These are phyloP conservation scores for Microctonus hyperodae DNA, from an alignment of 2,888 invertebrate species.

Conservation along the genomic window DNA sequence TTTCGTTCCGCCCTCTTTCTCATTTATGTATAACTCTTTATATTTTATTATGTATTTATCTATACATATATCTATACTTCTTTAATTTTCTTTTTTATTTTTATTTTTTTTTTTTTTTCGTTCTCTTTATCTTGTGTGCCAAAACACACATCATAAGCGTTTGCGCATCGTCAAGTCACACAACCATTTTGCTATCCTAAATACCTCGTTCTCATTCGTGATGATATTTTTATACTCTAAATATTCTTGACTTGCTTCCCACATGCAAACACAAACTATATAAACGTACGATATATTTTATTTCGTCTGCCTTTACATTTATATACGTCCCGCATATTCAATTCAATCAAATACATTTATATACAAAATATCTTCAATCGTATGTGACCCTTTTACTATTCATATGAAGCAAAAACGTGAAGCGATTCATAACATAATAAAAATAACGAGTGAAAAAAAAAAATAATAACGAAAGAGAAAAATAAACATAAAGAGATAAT, in stretches of 20 bases:
- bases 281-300: slow-evolving; percentile 4
- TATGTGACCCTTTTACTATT: not conserved
- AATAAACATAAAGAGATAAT: no score
- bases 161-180: slow-evolving; percentile 8
- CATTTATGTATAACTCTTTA: not conserved
- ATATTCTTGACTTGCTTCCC: not conserved
- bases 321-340: slow-evolving; percentile 13
- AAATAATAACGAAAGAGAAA: no score
- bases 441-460: not conserved
- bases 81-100: not conserved
- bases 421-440: no score
- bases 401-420: not conserved
- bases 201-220: slow-evolving; percentile 20
- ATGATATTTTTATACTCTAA: slow-evolving; percentile 28
- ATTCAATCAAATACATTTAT: slow-evolving; percentile 2
- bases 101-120: not conserved
- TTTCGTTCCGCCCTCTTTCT: not conserved
- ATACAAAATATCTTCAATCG: not conserved
- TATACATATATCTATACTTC: not conserved
- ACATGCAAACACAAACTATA: no score
- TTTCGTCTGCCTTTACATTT: slow-evolving; percentile 4
- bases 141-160: slow-evolving; percentile 1
- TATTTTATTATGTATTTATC: not conserved
- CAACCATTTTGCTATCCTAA: slow-evolving; percentile 24
- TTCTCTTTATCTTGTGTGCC: not conserved